Conservation (phyloP, 2,113 vertebrate species). For the Melanerpes aurifrons region DNA sequence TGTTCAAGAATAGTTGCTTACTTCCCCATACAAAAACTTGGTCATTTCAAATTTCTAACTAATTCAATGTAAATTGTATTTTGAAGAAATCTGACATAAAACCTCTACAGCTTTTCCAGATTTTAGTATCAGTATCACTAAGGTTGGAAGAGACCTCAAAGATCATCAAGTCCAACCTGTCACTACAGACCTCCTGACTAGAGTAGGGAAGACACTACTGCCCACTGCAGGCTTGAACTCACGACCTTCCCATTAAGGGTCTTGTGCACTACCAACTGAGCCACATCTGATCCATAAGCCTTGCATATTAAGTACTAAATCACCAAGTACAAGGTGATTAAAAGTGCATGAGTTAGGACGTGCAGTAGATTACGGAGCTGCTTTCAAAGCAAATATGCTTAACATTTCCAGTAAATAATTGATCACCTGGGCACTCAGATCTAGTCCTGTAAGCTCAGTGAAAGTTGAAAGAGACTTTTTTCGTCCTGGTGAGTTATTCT, state of each 20-base stretch:
- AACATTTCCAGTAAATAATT: slow-evolving; percentile 7
- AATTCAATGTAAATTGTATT: not conserved
- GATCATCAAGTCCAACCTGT: too few species aligned
- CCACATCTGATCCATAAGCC: fast-evolving
- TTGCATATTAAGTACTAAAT: not conserved
- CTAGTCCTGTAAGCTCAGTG: not conserved
- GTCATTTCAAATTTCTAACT: not conserved
- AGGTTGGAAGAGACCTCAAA: too few species aligned
- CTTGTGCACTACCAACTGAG: too few species aligned
- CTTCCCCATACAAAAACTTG: not conserved
- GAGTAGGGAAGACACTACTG: too few species aligned
- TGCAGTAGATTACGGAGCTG: not conserved
- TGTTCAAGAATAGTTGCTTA: not conserved
- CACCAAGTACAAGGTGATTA: not conserved
- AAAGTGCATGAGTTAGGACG: not conserved
- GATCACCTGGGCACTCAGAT: not conserved
- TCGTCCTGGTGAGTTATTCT: not conserved
- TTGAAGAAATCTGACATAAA: not conserved
- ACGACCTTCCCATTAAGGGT: too few species aligned
- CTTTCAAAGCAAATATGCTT: slow-evolving; percentile 19
- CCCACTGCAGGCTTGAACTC: too few species aligned
- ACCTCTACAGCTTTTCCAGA: not conserved
- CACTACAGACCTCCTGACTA: too few species aligned
- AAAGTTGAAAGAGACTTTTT: not conserved
- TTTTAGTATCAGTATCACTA: not conserved